Percentiles rank a stretch among this genome's conserved stretches.
Evolutionary conservation across 2,797 vertebrate species (phyloP).

Genomic region (Macrochelys suwanniensis): DNA sequence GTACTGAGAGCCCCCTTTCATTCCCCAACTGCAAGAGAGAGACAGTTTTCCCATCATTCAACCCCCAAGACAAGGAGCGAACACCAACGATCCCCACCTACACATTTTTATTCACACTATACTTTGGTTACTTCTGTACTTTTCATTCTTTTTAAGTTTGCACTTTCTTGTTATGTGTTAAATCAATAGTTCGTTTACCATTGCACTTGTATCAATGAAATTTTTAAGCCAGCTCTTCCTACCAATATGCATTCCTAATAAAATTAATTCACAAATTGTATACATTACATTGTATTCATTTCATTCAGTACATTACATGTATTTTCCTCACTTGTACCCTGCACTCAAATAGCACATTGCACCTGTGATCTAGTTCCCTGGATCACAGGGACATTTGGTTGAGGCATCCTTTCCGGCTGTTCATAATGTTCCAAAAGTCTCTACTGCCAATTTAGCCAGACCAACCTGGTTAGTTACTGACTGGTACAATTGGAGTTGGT

Average conservation of each 20-base stretch:
- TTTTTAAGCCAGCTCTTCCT: slow-evolving; percentile 5
- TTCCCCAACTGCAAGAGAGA: not conserved
- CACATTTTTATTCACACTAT: not conserved
- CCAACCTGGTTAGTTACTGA: not conserved
- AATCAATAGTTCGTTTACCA: not conserved
- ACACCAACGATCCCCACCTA: not conserved
- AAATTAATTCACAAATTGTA: slow-evolving; percentile 47
- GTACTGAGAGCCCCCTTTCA: not conserved
- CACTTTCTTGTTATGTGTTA: not conserved
- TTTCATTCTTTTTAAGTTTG: slow-evolving; percentile 16
- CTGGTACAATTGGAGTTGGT: not conserved
- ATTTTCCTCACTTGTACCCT: slow-evolving; percentile 1
- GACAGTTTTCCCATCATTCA: not conserved
- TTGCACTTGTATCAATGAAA: slow-evolving; percentile 26
- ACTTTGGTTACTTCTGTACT: not conserved
- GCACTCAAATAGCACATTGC: not conserved
- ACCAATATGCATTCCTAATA: slow-evolving; percentile 52
- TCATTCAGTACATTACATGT: slow-evolving; percentile 14
- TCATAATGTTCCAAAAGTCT: not conserved
- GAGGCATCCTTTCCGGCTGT: not conserved
- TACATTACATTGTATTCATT: slow-evolving; percentile 56
- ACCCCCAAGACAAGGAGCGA: not conserved
- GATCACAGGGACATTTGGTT: not conserved
- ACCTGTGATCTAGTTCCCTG: not conserved
- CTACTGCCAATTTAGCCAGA: not conserved